phyloP scores from a whole-genome alignment of 2,797 vertebrate species.

The Spatula clypeata region DNA sequence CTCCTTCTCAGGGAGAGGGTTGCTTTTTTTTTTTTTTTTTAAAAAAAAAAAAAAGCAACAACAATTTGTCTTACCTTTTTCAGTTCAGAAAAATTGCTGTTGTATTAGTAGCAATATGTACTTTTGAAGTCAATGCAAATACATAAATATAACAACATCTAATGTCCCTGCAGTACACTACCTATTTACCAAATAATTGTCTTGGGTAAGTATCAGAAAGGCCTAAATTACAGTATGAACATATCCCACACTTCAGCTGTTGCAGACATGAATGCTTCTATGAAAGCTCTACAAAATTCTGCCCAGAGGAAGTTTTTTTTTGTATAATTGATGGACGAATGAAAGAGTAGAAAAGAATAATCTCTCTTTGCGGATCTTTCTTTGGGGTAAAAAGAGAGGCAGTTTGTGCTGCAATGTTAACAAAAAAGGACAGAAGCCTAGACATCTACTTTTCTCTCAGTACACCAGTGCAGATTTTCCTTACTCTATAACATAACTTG shows the following conservation, averaged over 20 bases:
- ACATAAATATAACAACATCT: neutral
- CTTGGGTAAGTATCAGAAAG: neutral
- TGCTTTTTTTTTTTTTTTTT: neutral
- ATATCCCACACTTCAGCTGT: neutral
- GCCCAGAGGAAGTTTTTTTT: neutral
- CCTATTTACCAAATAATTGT: neutral
- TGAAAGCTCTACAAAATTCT: neutral
- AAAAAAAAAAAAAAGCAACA: no score
- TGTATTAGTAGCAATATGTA: neutral
- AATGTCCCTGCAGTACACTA: neutral
- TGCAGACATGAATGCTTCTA: neutral
- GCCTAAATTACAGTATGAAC: neutral
- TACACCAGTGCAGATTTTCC: neutral
- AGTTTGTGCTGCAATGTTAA: neutral
- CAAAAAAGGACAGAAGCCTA: neutral
- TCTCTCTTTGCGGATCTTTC: neutral
- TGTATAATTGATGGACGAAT: neutral
- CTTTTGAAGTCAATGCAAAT: neutral
- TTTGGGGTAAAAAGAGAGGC: neutral
- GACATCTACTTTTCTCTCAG: neutral
- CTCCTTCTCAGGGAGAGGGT: neutral
- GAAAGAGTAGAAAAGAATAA: neutral
- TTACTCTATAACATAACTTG: neutral
- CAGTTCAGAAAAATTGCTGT: neutral
- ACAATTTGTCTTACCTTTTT: neutral